Evolutionary conservation across 2,888 invertebrate species (phyloP).

Genomic region (Drosophila barbarae): DNA sequence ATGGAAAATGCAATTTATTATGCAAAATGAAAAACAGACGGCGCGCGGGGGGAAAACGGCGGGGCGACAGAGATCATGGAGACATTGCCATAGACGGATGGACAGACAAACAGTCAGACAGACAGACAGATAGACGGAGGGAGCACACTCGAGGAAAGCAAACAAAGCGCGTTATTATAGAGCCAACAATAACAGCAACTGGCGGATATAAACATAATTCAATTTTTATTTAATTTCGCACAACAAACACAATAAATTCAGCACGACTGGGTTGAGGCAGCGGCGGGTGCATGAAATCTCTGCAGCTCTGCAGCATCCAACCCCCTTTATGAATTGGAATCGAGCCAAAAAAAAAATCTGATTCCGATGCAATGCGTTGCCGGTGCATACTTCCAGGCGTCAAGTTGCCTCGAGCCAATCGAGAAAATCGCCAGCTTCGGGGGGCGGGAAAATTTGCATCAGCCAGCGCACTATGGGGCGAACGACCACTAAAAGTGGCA

Average conservation of each 20-base stretch:
- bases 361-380: slow-evolving; percentile 25
- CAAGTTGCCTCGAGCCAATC: slow-evolving; percentile 59
- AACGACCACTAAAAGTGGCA: no score
- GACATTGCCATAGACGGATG: slow-evolving; percentile 37
- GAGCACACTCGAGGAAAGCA: slow-evolving; percentile 29
- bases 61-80: slow-evolving; percentile 56
- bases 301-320: background rate
- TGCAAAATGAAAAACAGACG: slow-evolving; percentile 71
- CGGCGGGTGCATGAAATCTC: slow-evolving; percentile 1
- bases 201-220: slow-evolving; percentile 73
- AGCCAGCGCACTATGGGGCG: no score
- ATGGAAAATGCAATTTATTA: slow-evolving; percentile 77
- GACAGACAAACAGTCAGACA: slow-evolving; percentile 4
- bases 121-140: background rate
- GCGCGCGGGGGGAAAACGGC: slow-evolving; percentile 8
- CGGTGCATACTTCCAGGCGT: slow-evolving; percentile 59
- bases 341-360: slow-evolving; percentile 58
- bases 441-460: slow-evolving; percentile 9
- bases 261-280: slow-evolving; percentile 54
- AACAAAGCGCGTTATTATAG: slow-evolving; percentile 69
- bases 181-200: slow-evolving; percentile 69
- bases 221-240: slow-evolving; percentile 74
- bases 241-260: slow-evolving; percentile 73
- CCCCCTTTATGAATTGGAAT: slow-evolving; percentile 48
- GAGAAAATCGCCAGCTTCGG: slow-evolving; percentile 6